phyloP scores from a whole-genome alignment of 2,888 invertebrate genomes.

The Nasonia oneida region DNA sequence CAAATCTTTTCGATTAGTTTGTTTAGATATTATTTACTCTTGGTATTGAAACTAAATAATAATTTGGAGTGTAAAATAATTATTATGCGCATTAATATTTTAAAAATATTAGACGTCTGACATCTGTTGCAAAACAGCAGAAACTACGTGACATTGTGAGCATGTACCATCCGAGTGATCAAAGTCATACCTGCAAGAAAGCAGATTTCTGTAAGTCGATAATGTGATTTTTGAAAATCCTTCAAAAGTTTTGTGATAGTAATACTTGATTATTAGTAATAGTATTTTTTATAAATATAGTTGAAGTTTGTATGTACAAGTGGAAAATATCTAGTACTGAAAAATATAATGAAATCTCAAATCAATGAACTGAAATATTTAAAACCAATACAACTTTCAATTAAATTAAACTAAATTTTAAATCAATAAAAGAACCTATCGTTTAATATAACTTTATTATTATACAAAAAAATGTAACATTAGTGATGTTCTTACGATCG shows the following conservation, averaged over 20 bases:
- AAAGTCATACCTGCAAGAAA: too few species aligned
- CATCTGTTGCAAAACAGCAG: background rate
- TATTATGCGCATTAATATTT: too few species aligned
- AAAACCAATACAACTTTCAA: background rate
- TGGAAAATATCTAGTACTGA: background rate
- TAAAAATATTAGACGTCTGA: background rate
- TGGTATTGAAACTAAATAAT: too few species aligned
- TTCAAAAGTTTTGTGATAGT: too few species aligned
- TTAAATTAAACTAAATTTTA: constrained; percentile 14
- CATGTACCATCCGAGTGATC: background rate
- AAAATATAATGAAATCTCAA: background rate
- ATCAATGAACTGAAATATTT: background rate
- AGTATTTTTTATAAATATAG: too few species aligned
- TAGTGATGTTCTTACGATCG: constrained; percentile 56
- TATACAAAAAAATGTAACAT: constrained; percentile 58
- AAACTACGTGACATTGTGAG: background rate
- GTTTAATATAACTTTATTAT: constrained; percentile 58
- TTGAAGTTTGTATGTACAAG: too few species aligned
- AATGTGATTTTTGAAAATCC: background rate
- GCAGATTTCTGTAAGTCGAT: constrained; percentile 5
- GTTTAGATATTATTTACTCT: background rate
- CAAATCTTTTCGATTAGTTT: background rate
- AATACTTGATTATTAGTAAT: too few species aligned
- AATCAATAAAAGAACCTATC: constrained; percentile 37
- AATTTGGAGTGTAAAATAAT: too few species aligned